Base-by-base conservation (phyloP, 2,888 invertebrate genomes). In the Lepetodrilus schrolli region DNA sequence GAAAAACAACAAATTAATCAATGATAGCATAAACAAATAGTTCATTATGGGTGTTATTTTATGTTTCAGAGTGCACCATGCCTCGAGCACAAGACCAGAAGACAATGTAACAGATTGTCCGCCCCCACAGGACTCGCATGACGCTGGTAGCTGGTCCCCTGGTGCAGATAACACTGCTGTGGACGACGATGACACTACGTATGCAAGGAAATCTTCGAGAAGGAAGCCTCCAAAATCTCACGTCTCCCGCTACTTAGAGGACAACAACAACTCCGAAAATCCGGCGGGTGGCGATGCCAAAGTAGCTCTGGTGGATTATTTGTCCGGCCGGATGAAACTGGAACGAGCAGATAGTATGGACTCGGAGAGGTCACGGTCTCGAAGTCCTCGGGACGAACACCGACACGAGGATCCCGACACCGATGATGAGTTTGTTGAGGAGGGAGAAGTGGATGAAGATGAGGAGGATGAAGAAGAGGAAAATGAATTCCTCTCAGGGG, bases 401-500 rank as follows among this genome's bases (percentile, higher is more conserved):
- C n/a, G 17, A 43, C 4, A 43, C n/a, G 17, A 17, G 8, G 4
- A 1, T 43, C 43, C n/a, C n/a, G n/a, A n/a, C n/a, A n/a, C n/a
- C n/a, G n/a, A n/a, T n/a, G n/a, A n/a, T n/a, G n/a, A 43, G 13
- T 43, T 43, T 4, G 13, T 17, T 17, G 43, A 30, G 13, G 34
- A 58, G 26, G 58, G 13, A 23, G 30, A 20, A n/a, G 51, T 26
- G 21, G 50, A 48, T 5, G 48, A 50, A 21, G 50, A 50, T 10
- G 58, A 58, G 13, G 26, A 23, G n/a, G 58, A 58, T 10, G 26
- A 30, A 17, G 58, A 58, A 21, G 58, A 58, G 7, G 58, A n/a
- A 58, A 58, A 58, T 58, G 58, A 58, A 10, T 58, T 58, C 17
- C 34, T 58, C 4, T 58, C 58, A 1, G 58, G 34, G 58, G 58